These are phyloP conservation scores for Heliothis peltigera DNA, from an alignment of 2,888 invertebrate genomes.

Conservation along the genomic window DNA sequence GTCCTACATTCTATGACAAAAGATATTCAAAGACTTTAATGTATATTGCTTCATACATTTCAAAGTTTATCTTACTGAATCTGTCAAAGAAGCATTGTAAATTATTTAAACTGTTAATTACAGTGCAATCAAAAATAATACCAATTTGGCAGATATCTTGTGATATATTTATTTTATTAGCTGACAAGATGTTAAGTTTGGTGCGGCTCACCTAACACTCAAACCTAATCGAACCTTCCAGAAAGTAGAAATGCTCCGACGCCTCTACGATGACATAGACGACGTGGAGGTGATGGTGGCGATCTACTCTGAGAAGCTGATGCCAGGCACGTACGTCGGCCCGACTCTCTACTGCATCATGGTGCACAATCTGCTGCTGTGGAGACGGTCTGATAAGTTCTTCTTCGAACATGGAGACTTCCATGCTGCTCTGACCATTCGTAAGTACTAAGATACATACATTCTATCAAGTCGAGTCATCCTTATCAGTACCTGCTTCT, in stretches of 20 bases:
- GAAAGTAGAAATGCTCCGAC: conserved; percentile 67
- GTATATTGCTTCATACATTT: no score
- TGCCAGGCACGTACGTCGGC: conserved; percentile 58
- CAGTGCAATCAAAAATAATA: no score
- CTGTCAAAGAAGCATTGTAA: no score
- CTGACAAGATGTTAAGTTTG: no score
- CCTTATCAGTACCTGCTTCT: no score
- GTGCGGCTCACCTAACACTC: neutral
- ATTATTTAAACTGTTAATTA: no score
- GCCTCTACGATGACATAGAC: conserved; percentile 65
- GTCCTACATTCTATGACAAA: no score
- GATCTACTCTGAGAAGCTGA: conserved; percentile 63
- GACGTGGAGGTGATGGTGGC: conserved; percentile 70
- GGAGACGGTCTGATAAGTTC: conserved; percentile 66
- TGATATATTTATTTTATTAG: no score
- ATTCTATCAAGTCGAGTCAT: no score
- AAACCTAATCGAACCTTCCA: conserved; percentile 22
- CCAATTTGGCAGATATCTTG: no score
- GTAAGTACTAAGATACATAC: conserved; percentile 49
- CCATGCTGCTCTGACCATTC: conserved; percentile 61
- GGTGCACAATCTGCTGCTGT: conserved; percentile 62
- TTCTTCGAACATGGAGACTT: conserved; percentile 71
- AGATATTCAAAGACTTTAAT: no score
- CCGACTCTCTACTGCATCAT: conserved; percentile 69
- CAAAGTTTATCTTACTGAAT: no score